phyloP scores from a whole-genome alignment of 2,888 invertebrate species.

The Balanococcus diminutus region DNA sequence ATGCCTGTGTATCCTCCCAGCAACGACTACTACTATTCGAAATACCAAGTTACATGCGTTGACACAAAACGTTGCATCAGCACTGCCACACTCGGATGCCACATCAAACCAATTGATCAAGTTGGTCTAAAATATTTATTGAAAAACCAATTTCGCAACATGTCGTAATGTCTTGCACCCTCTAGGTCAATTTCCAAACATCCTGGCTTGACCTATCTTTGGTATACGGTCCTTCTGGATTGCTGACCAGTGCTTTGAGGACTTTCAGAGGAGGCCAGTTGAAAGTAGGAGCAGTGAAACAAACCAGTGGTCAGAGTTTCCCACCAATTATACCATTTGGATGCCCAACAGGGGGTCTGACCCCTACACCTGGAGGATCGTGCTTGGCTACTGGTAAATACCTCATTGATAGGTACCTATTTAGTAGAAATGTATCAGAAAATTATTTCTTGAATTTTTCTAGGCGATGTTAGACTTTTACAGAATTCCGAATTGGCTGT shows the following conservation, averaged over 20 bases:
- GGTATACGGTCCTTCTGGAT: not conserved
- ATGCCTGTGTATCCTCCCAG: not conserved
- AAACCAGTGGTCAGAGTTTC: not conserved
- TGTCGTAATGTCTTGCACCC: no score
- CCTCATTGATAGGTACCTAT: not conserved
- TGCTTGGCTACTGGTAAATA: conserved; percentile 18
- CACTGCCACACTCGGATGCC: not conserved
- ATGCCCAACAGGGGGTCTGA: conserved; percentile 38
- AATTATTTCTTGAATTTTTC: not conserved
- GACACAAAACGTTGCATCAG: not conserved
- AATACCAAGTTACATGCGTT: conserved; percentile 30
- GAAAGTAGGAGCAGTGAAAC: not conserved
- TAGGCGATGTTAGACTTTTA: conserved; percentile 79
- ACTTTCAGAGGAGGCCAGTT: not conserved
- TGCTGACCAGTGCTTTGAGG: not conserved
- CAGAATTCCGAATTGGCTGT: conserved; percentile 77
- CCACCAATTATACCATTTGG: not conserved
- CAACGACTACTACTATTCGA: conserved; percentile 6
- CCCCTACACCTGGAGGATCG: not conserved
- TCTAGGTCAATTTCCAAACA: conserved; percentile 49
- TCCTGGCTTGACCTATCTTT: conserved; percentile 31
- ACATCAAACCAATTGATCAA: not conserved
- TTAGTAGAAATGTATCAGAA: not conserved
- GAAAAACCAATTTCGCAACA: no score
- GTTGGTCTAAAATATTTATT: no score